Evolutionary conservation across 1,140 invertebrate genomes (phyloP).

Genomic region (Tenebrio molitor): DNA sequence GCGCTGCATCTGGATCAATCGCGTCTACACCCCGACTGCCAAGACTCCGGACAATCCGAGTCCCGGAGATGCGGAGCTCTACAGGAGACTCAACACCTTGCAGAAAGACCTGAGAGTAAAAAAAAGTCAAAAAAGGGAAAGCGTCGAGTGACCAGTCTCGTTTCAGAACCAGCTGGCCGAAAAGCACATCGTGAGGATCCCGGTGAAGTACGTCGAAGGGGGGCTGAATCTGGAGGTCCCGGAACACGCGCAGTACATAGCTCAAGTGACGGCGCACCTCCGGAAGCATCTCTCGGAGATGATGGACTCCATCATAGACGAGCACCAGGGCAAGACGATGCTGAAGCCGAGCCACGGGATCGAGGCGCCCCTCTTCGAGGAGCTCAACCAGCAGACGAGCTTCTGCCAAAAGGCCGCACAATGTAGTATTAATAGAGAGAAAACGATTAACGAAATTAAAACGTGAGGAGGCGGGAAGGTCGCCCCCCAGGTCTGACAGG

Average conservation of each 20-base stretch:
- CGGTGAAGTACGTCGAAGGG: constrained; percentile 71
- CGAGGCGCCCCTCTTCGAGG: constrained; percentile 72
- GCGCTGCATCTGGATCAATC: constrained; percentile 81
- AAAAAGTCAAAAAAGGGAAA: not conserved
- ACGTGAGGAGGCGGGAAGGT: constrained; percentile 66
- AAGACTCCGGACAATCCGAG: constrained; percentile 67
- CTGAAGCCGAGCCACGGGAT: constrained; percentile 69
- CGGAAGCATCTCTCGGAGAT: constrained; percentile 68
- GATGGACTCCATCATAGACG: constrained; percentile 74
- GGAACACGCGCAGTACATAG: constrained; percentile 75
- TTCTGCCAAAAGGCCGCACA: constrained; percentile 77
- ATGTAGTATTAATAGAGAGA: constrained; percentile 74
- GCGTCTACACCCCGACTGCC: constrained; percentile 68
- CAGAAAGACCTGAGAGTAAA: constrained; percentile 79
- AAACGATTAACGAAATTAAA: constrained; percentile 75
- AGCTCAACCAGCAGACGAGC: constrained; percentile 76
- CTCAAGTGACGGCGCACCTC: constrained; percentile 72
- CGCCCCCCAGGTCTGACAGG: constrained; percentile 1
- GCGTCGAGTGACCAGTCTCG: not conserved
- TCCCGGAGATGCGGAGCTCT: constrained; percentile 73
- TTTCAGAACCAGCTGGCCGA: constrained; percentile 73
- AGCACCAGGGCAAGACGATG: constrained; percentile 65
- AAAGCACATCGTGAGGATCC: constrained; percentile 74
- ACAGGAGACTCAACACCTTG: constrained; percentile 76
- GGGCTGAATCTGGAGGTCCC: constrained; percentile 69